Percentiles rank a stretch among this genome's conserved stretches.
Evolutionary conservation across 2,888 invertebrate species (phyloP).

Genomic region (Polydrusus cervinus): DNA sequence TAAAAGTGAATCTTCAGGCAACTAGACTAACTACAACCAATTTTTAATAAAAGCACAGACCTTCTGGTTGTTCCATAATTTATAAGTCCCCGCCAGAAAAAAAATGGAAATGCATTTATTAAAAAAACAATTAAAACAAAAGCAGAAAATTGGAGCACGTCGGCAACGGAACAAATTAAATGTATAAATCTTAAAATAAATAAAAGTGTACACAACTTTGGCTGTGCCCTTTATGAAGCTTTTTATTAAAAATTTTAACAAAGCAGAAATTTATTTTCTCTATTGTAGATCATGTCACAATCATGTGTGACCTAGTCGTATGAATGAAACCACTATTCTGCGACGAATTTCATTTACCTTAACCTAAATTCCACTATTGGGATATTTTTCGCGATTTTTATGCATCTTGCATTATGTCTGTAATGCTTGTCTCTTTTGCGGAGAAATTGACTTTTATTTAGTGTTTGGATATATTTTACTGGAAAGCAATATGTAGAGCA

Average conservation of each 20-base stretch:
- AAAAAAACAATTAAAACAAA: conserved; percentile 18
- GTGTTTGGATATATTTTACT: conserved; percentile 1
- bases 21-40: not conserved
- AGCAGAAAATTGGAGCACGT: conserved; percentile 14
- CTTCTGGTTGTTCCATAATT: conserved; percentile 5
- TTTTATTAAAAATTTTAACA: conserved; percentile 40
- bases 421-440: not conserved
- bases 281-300: conserved; percentile 43
- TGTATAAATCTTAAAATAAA: conserved; percentile 42
- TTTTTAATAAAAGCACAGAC: conserved; percentile 15
- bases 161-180: conserved; percentile 31
- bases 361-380: conserved; percentile 25
- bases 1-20: not conserved
- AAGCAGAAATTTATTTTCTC: conserved; percentile 35
- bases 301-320: conserved; percentile 40
- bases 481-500: not conserved
- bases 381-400: conserved; percentile 13
- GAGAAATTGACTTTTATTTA: not conserved
- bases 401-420: conserved; percentile 17
- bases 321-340: conserved; percentile 22
- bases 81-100: not conserved
- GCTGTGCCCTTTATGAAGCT: conserved; percentile 4
- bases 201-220: conserved; percentile 35
- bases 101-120: conserved; percentile 9
- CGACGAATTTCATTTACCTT: conserved; percentile 34